phyloP scores from a whole-genome alignment of 2,888 invertebrate species.

The Hydrotaea cyrtoneurina region DNA sequence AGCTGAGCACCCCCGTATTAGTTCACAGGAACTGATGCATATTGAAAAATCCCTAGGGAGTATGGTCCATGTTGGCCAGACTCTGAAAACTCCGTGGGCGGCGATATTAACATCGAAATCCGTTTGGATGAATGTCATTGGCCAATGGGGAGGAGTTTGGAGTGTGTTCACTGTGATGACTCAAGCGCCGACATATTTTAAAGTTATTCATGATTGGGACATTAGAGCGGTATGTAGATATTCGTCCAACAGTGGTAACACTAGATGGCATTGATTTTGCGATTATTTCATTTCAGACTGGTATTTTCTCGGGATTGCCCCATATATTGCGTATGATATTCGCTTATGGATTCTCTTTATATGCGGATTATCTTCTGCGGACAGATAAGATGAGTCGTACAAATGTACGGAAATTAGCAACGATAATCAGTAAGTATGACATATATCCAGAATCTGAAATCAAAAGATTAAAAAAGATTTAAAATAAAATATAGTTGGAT shows the following conservation, averaged over 20 bases:
- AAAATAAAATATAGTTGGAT: no score
- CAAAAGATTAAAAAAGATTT: no score
- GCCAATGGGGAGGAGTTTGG: slow-evolving; percentile 86
- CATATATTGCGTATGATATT: slow-evolving; percentile 84
- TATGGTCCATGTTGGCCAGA: slow-evolving; percentile 77
- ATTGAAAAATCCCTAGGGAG: slow-evolving; percentile 83
- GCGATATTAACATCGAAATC: slow-evolving; percentile 83
- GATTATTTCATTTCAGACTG: slow-evolving; percentile 78
- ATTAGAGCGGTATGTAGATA: slow-evolving; percentile 85
- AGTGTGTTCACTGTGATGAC: slow-evolving; percentile 87
- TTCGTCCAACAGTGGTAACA: no score
- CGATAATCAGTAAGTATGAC: slow-evolving; percentile 82
- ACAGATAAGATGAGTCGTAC: slow-evolving; percentile 83
- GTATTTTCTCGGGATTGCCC: slow-evolving; percentile 84
- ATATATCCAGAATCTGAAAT: no score
- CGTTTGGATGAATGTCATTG: slow-evolving; percentile 85
- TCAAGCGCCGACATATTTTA: slow-evolving; percentile 87
- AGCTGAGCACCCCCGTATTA: slow-evolving; percentile 85
- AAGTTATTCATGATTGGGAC: slow-evolving; percentile 86
- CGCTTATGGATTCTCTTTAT: slow-evolving; percentile 82
- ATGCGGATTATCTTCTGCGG: slow-evolving; percentile 84
- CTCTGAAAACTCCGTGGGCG: slow-evolving; percentile 84
- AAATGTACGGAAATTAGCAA: slow-evolving; percentile 85
- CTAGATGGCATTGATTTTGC: no score
- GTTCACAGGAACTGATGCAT: slow-evolving; percentile 82